These are phyloP conservation scores for Platysteira castanea DNA, from an alignment of 2,113 vertebrate genomes.

Conservation along the genomic window DNA sequence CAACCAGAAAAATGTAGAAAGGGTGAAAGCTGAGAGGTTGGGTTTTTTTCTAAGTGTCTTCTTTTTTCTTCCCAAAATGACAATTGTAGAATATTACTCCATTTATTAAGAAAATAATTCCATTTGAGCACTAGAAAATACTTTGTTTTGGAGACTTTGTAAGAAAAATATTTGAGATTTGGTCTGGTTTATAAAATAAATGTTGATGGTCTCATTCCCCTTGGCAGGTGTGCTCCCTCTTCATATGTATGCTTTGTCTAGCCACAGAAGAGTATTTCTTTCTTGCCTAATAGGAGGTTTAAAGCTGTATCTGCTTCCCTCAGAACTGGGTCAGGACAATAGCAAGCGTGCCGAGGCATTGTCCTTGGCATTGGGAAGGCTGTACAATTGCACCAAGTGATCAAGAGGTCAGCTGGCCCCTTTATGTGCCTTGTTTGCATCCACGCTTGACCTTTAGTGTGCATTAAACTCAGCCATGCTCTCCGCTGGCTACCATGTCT, in stretches of 20 bases:
- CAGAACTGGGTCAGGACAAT: neutral
- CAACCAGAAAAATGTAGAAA: neutral
- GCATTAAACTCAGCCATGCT: neutral
- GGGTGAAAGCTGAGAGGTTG: neutral
- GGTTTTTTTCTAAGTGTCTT: neutral
- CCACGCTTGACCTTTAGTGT: neutral
- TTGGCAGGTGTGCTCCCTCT: neutral
- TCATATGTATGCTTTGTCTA: neutral
- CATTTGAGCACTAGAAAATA: neutral
- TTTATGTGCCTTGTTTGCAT: neutral
- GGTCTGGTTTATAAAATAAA: neutral
- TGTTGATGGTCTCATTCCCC: neutral
- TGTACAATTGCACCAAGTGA: neutral
- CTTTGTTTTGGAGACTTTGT: neutral
- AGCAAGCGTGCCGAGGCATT: neutral
- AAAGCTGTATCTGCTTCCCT: neutral
- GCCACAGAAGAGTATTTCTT: neutral
- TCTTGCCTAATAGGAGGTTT: neutral
- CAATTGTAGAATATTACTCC: neutral
- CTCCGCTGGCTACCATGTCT: neutral
- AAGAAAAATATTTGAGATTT: neutral
- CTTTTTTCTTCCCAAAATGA: neutral
- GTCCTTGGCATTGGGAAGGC: neutral
- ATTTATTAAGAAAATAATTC: neutral
- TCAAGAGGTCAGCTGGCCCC: neutral